Conservation (phyloP, 2,888 invertebrate species). For the Agonopterix subpropinquella region DNA sequence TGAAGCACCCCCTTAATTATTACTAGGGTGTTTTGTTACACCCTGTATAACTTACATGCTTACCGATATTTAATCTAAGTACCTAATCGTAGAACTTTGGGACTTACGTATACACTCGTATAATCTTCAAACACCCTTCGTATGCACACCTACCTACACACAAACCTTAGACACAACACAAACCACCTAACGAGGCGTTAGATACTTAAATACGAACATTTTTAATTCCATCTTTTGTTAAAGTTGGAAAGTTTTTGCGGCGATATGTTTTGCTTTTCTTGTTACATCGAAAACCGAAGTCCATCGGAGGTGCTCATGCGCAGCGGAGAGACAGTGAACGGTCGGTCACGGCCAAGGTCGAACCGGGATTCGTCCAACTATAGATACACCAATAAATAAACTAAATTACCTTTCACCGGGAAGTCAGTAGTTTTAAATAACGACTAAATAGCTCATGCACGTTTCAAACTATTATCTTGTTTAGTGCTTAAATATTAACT, state of each 20-base stretch:
- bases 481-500: constrained; percentile 7
- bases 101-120: no score
- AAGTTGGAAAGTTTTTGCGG: constrained; percentile 1
- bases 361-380: constrained; percentile 30
- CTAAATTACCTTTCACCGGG: constrained; percentile 34
- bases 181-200: no score
- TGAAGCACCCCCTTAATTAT: no score
- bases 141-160: no score
- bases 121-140: no score
- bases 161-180: no score
- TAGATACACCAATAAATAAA: constrained; percentile 22
- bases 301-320: constrained; percentile 49
- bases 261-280: neutral
- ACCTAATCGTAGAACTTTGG: no score
- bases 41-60: no score
- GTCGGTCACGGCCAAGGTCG: constrained; percentile 70
- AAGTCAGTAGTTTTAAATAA: constrained; percentile 14
- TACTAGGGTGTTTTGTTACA: no score
- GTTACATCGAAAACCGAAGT: constrained; percentile 14
- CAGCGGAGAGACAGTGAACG: constrained; percentile 58
- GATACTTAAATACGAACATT: no score
- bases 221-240: no score
- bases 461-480: constrained; percentile 13
- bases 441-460: constrained; percentile 16
- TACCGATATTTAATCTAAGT: no score